Evolutionary conservation across 2,888 invertebrate species (phyloP).

Genomic region (Rosalia funebris): DNA sequence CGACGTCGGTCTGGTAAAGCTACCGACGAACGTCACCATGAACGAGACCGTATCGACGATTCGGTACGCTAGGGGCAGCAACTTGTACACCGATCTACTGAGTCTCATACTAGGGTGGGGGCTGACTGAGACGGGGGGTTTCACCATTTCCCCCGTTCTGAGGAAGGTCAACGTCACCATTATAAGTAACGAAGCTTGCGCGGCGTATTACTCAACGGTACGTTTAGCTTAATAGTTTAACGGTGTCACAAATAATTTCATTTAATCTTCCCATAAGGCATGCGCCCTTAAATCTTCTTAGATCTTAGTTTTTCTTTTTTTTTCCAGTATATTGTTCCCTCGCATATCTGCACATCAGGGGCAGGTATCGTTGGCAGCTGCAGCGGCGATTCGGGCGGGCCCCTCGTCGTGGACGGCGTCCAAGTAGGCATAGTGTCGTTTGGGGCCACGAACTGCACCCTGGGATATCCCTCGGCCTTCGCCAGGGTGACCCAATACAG

Average conservation of each 20-base stretch:
- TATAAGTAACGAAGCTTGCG: neutral
- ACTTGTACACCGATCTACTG: neutral
- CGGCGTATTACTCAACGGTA: no score
- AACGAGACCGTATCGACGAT: neutral
- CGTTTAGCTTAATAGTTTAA: no score
- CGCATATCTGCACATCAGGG: slow-evolving; percentile 41
- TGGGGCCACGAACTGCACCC: slow-evolving; percentile 30
- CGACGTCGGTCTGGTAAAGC: slow-evolving; percentile 7
- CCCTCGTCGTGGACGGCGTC: slow-evolving; percentile 35
- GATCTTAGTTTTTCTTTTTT: no score
- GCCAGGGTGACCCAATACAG: slow-evolving; percentile 37
- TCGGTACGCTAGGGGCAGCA: neutral
- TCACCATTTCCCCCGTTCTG: slow-evolving; percentile 20
- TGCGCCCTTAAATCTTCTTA: no score
- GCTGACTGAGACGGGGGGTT: slow-evolving; percentile 15
- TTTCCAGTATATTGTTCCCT: slow-evolving; percentile 30
- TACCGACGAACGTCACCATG: slow-evolving; percentile 9
- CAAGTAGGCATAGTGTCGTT: slow-evolving; percentile 46
- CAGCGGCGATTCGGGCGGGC: slow-evolving; percentile 45
- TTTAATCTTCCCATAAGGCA: no score
- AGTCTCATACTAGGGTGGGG: slow-evolving; percentile 38
- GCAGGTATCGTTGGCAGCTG: slow-evolving; percentile 37
- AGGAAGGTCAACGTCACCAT: neutral
- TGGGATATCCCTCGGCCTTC: slow-evolving; percentile 39
- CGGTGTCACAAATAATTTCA: no score